These are phyloP conservation scores for Strongylocentrotus purpuratus DNA, from an alignment of 35 echinoderm and acorn worm genomes.

Conservation along the genomic window DNA sequence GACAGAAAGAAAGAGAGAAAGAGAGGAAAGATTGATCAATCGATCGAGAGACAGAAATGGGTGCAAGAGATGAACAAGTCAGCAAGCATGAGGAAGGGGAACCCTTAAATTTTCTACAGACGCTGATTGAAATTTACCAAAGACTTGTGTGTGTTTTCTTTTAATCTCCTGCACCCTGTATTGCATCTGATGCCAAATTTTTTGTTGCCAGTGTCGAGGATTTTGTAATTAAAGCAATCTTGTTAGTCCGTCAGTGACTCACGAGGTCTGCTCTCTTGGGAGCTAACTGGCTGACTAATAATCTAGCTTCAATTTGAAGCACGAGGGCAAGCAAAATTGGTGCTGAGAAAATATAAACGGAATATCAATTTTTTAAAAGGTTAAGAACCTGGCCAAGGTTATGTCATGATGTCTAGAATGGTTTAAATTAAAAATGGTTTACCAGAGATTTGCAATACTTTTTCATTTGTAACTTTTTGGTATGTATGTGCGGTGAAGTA, in stretches of 20 bases:
- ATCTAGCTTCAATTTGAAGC: background rate
- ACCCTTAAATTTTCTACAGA: background rate
- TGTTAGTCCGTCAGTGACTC: slow-evolving; percentile 1
- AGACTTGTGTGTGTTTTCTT: background rate
- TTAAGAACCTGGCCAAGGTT: background rate
- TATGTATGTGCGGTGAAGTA: too few relatives aligned
- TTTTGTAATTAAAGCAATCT: background rate
- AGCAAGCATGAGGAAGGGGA: background rate
- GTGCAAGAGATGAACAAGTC: background rate
- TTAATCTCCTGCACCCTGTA: background rate
- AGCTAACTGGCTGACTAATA: background rate
- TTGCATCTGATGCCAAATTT: background rate
- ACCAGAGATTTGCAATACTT: too few relatives aligned
- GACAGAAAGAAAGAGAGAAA: background rate
- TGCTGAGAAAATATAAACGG: background rate
- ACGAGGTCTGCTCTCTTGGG: background rate
- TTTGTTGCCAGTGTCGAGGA: background rate
- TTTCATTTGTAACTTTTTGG: too few relatives aligned
- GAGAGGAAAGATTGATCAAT: background rate
- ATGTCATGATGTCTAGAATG: background rate
- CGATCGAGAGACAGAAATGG: too few relatives aligned
- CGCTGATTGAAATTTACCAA: background rate
- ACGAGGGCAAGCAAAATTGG: background rate
- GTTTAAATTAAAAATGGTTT: too few relatives aligned
- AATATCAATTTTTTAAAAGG: background rate